Base-by-base conservation (phyloP, 1,140 invertebrate genomes). In the Tetramorium simillimum region DNA sequence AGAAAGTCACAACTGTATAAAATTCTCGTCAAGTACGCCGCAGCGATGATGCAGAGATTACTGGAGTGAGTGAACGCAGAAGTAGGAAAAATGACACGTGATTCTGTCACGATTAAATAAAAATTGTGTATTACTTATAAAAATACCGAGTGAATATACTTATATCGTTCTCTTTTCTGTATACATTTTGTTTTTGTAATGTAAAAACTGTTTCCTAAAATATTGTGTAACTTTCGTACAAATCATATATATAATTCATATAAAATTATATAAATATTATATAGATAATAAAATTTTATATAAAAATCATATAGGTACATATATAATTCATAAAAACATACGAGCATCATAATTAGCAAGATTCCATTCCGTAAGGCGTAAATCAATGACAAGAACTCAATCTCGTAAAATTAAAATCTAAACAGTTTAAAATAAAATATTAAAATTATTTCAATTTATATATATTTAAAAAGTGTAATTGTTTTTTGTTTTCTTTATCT, bases 1-100 rank as follows among this genome's bases (percentile, higher is more conserved):
- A 90, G 89, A 91, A 90, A 90, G 86, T 46, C 37, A 49, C 28
- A 12, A 60, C 43, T 58, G 90, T 81, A 82, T 91, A 85, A 85
- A 86, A 72, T 89, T 91, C 73, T 85, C 81, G 2, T 73, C 56
- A 63, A 87, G 84, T 67, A 89, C 60, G 58, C 58, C 89, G 56
- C 14, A 46, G n/a, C 63, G 37, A 67, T 46, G 40, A 10, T 75
- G 67, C 33, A 58, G 67, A 62, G 78, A 84, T 85, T 72, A 91
- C 2, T n/a, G 4, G n/a, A 43, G 43, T 21, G 12, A 43, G 16
- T 40, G 18, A 21, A 14, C 6, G 33, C 37, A 43, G 63, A 43
- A 43, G 7, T 37, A 12, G 40, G n/a, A 43, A 40, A 67, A 40
- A 3, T 67, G 21, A 3, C 3, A 14, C 0, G 2, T 2, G 2